Evolutionary conservation across 2,888 invertebrate species (phyloP), one percentile per base, ranked within the genome.

Genomic region (Punctoribates punctum): DNA sequence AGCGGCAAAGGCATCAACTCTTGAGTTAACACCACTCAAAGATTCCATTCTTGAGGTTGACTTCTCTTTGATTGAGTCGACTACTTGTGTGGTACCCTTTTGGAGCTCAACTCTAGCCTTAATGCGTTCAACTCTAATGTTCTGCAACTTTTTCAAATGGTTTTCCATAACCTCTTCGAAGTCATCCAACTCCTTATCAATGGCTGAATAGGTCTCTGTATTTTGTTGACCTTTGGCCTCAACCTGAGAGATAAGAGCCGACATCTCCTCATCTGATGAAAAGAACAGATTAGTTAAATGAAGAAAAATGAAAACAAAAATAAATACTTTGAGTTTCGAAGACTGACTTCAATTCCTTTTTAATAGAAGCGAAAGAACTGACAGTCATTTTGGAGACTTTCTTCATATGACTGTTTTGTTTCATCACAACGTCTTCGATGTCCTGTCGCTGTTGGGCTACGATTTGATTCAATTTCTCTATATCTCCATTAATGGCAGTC

Each of bases 331-430:
- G 46, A 72, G 29, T 4, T 1, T 73, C 48, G 20, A 73, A 51
- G n/a, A 34, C n/a, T 29, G 11, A 4, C 73, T 73, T 42, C 29
- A 73, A 54, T 29, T 57, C 51, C 13, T 29, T 34, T 34, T 54
- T 51, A 8, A 73, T 48, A 2, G 6, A 15, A 20, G 51, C n/a
- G 54, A 73, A 73, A 13, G 51, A 42, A 51, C 15, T 29, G 51
- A 54, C 20, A 5, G 54, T 51, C 20, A 20, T 34, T 25, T 73
- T 42, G 6, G 34, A 5, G 4, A 57, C 20, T 15, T n/a, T 38
- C 38, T 60, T 74, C 62, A 74, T 1, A 11, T 57, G 60, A 38
- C n/a, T 42, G 42, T 74, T 74, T 20, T 74, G 74, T 42, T 74
- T 74, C 62, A 74, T 60, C 1, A 74, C 29, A 25, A 74, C 17